phyloP scores from a whole-genome alignment of 2,113 vertebrate genomes.

The Noturus placidus region DNA sequence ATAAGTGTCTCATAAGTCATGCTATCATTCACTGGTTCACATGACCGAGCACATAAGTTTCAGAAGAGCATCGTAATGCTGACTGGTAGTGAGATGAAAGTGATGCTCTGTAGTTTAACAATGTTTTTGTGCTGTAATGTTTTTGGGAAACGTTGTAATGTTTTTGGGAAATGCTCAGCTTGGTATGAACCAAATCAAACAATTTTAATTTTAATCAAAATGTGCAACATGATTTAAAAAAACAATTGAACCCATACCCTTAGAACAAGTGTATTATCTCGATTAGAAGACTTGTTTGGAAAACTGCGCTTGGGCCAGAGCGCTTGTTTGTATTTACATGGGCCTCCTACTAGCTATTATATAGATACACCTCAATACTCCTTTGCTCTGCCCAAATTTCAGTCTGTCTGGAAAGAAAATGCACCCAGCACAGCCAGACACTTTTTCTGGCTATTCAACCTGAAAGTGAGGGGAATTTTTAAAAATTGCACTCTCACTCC shows the following conservation, averaged over 20 bases:
- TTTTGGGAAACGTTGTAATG: background rate
- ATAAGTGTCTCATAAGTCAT: conserved; percentile 29
- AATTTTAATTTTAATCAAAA: background rate
- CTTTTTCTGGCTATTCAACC: too few species aligned
- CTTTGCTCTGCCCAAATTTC: background rate
- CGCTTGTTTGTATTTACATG: background rate
- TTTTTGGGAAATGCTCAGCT: background rate
- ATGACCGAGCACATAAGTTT: background rate
- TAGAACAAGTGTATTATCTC: too few species aligned
- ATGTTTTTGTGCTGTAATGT: background rate
- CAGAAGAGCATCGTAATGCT: background rate
- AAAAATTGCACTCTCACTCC: too few species aligned
- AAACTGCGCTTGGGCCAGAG: too few species aligned
- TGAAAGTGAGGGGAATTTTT: too few species aligned
- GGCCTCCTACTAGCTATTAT: background rate
- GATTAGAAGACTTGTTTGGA: too few species aligned
- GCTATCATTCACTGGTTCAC: conserved; percentile 5
- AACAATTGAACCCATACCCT: too few species aligned
- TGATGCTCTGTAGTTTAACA: background rate
- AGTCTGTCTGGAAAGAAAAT: background rate
- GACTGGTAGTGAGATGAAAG: background rate
- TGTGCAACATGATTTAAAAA: too few species aligned
- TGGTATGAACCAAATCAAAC: background rate
- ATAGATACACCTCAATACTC: background rate
- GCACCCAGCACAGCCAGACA: background rate